Percentiles rank a stretch among this genome's conserved stretches.
Conservation (phyloP, 2,797 vertebrate species). For the Tenualosa thibaudeaui region DNA sequence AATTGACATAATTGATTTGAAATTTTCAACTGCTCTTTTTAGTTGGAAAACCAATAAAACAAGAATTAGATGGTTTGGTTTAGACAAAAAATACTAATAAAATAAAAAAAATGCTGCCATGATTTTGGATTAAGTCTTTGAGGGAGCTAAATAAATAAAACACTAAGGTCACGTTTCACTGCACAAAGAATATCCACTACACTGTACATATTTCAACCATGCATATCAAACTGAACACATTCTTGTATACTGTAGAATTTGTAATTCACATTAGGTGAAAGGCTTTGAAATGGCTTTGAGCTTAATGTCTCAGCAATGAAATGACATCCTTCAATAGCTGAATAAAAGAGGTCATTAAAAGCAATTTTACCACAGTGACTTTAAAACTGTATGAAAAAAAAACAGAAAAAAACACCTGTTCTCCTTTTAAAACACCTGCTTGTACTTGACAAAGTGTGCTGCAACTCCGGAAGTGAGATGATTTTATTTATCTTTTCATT, state of each 20-base stretch:
- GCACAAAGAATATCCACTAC: conserved; percentile 60
- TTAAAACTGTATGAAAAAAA: neutral
- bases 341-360: neutral
- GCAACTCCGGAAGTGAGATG: neutral
- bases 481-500: neutral
- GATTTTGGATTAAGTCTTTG: conserved; percentile 19
- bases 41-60: neutral
- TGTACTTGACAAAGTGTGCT: neutral
- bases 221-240: neutral
- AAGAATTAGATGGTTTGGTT: conserved; percentile 35
- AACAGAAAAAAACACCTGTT: neutral
- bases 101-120: neutral
- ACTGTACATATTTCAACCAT: conserved; percentile 32
- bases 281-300: neutral
- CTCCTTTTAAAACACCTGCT: neutral
- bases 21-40: neutral
- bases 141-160: conserved; percentile 48
- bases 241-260: neutral
- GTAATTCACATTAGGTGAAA: neutral
- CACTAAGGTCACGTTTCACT: conserved; percentile 70
- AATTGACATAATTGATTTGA: neutral
- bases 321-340: neutral
- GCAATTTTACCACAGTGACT: neutral
- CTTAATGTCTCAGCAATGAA: conserved; percentile 14
- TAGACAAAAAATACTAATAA: neutral